Percentiles rank a stretch among this genome's conserved stretches.
Evolutionary conservation across 2,113 vertebrate genomes (phyloP).

Genomic region (Cryptomyrus ogoouensis): DNA sequence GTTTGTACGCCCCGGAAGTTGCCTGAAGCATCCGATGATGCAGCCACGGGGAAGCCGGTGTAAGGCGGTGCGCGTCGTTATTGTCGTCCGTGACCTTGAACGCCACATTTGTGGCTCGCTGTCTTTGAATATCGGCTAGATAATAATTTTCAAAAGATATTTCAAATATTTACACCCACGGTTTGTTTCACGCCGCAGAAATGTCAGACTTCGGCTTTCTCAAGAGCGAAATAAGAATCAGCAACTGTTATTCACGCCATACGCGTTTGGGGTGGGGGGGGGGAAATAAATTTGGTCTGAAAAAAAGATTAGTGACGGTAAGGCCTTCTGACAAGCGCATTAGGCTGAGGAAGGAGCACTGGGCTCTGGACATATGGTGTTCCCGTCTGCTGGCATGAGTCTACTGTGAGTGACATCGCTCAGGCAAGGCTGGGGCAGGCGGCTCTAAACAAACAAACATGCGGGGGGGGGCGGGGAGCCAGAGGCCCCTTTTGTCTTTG

Average conservation of each 20-base stretch:
- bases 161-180: neutral
- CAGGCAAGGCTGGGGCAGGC: constrained; percentile 64
- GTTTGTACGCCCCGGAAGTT: neutral
- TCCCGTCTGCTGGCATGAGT: constrained; percentile 81
- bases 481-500: constrained; percentile 14
- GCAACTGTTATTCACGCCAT: constrained; percentile 55
- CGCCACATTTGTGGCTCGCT: neutral
- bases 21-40: neutral
- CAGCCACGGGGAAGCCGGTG: neutral
- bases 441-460: constrained; percentile 61
- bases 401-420: constrained; percentile 70
- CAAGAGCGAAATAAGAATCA: neutral
- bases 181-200: neutral
- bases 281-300: constrained; percentile 37
- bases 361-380: constrained; percentile 80
- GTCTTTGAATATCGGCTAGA: neutral
- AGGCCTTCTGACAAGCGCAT: constrained; percentile 91
- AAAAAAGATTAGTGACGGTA: constrained; percentile 73
- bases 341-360: constrained; percentile 90
- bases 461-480: neutral
- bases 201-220: neutral
- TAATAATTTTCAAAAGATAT: neutral
- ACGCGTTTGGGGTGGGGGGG: constrained; percentile 45
- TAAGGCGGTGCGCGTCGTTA: neutral
- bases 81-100: neutral